Base-by-base conservation (phyloP, 2,113 vertebrate species). In the Nothobranchius kuhntae region DNA sequence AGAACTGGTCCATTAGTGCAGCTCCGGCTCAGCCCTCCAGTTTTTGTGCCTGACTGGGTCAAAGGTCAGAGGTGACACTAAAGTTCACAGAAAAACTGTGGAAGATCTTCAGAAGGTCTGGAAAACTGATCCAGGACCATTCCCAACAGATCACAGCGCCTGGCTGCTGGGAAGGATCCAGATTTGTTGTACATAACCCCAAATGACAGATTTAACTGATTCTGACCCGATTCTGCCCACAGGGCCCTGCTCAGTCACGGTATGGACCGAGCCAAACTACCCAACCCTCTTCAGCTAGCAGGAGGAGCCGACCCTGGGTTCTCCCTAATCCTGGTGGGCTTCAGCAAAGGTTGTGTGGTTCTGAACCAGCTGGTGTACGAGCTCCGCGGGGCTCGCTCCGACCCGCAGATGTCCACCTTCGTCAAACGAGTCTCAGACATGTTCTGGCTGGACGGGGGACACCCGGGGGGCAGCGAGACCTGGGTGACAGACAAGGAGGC, bases 321-420 rank as follows among this genome's bases (percentile, higher is more conserved):
- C 0, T 94, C 94, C 0, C 93, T 99, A 74, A 93, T 91, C 35
- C 84, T 99, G 89, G 94, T 99, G 84, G 98, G 95, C 75, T 99
- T 99, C 92, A 99, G 97, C 83, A 99, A 99, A 94, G 97, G 96
- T 38, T 99, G 97, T 55, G 97, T 99, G 82, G 97, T 99, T 80
- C 93, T 99, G 74, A 99, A 99, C 90, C 98, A 99, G 86, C 91
- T 99, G 66, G 92, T 95, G 54, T 93, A 96, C 73, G 98, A 98
- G 91, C 84, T 98, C 62, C 92, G 92, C 21, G 93, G 94, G 68
- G 95, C 96, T 48, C 91, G 89, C 73, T 91, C 92, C 10, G 94
- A 97, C 86, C 94, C 92, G n/a, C 91, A 88, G 65, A 83, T 92
- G 57, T 81, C 89, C 7, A 56, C 85, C 84, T 98, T 99, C 66